Base-by-base conservation (phyloP, 1,140 invertebrate genomes). In the Procambarus clarkii region DNA sequence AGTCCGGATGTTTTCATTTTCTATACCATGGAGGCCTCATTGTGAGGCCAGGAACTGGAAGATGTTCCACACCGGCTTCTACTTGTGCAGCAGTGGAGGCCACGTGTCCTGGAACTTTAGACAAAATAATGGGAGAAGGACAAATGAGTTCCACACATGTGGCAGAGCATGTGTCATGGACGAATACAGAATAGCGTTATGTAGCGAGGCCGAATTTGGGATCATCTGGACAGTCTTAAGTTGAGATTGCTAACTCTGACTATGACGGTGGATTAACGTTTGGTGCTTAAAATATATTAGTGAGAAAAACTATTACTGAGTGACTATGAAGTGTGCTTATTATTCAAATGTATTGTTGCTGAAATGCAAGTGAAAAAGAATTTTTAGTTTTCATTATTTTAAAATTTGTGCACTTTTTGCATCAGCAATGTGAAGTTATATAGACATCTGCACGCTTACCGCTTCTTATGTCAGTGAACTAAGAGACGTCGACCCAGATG, bases 51-150 rank as follows among this genome's bases (percentile, higher is more conserved):
- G 69, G 60, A 50, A 45, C 24, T 44, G 86, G 74, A 54, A 15
- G 50, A 46, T n/a, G 44, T 79, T 88, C 78, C 86, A 88, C 78
- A 18, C 86, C 78, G 80, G 78, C 86, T 69, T 88, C 86, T 71
- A 81, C 86, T 69, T 21, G 24, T 44, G 58, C 45, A 50, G n/a
- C 8, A 85, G 86, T 81, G 78, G 86, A 88, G 78, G 78, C 78
- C 78, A 46, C 24, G 85, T 58, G 74, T 34, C 50, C 18, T 78
- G 85, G 85, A 87, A 79, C 58, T 11, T 34, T 11, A 21, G 78
- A 50, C 21, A 78, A 50, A 11, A 15, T 18, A 79, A 18, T 18
- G 60, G 13, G 60, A 64, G 60, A 21, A 2, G 60, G 11, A 21
- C 60, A 64, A 18, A 64, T 4, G 13, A 64, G 60, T 18, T 64